These are phyloP conservation scores for Malaclemys terrapin DNA, from an alignment of 2,113 vertebrate species.

Conservation along the genomic window DNA sequence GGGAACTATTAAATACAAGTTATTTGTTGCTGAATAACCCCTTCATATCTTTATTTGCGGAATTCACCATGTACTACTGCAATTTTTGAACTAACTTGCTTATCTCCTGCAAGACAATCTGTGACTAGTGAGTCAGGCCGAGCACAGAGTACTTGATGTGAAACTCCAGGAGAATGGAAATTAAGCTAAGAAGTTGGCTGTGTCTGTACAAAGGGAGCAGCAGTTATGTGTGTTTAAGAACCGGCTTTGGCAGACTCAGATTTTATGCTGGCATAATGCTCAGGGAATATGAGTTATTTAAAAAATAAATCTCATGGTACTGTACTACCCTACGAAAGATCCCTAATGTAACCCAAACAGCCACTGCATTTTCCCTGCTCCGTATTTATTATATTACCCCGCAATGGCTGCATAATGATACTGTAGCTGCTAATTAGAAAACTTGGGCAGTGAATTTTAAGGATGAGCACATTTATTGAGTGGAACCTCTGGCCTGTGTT, in stretches of 20 bases:
- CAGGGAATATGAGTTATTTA: neutral
- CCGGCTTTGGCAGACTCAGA: neutral
- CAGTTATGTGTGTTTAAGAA: neutral
- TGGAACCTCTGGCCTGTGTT: neutral
- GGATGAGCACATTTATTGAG: neutral
- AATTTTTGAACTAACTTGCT: neutral
- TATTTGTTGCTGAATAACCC: neutral
- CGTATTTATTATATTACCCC: neutral
- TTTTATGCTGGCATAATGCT: neutral
- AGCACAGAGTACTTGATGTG: neutral
- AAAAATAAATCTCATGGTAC: neutral
- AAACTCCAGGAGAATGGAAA: neutral
- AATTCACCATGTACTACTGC: too few species aligned
- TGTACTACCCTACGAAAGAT: neutral
- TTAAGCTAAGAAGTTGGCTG: neutral
- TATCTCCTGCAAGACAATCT: neutral
- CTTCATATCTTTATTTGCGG: neutral
- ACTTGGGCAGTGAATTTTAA: neutral
- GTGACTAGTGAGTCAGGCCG: neutral
- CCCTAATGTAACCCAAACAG: neutral
- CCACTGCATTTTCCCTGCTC: fast-evolving
- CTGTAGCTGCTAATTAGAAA: neutral
- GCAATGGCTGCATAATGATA: neutral
- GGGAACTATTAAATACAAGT: neutral
- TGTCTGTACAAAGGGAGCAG: neutral